Evolutionary conservation across 2,888 invertebrate genomes (phyloP).

Genomic region (Campoletis raptor): DNA sequence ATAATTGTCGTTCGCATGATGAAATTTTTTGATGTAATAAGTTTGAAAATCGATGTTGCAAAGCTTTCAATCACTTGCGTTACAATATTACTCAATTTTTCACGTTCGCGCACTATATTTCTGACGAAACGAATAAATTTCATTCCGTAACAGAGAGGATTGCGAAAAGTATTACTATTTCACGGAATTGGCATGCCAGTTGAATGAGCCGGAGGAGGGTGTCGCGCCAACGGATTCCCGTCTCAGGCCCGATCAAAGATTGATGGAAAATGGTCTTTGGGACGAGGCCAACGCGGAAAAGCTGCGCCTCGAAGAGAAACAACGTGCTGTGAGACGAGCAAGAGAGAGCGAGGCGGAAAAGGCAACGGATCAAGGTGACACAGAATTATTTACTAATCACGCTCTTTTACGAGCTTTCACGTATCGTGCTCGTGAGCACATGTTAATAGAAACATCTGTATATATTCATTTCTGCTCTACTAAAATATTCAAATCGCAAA

Average conservation of each 20-base stretch:
- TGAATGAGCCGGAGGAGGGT: constrained; percentile 97
- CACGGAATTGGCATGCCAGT: constrained; percentile 96
- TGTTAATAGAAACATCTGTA: neutral
- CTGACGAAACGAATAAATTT: neutral
- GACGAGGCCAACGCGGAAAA: constrained; percentile 96
- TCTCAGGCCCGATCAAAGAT: constrained; percentile 96
- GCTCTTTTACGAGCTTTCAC: neutral
- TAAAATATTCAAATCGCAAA: neutral
- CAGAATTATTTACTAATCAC: constrained; percentile 3
- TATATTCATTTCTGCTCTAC: too few relatives aligned
- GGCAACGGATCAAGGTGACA: constrained; percentile 87
- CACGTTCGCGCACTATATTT: neutral
- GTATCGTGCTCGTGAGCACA: neutral
- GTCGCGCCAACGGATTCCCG: constrained; percentile 98
- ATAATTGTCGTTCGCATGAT: neutral
- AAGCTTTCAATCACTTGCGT: neutral
- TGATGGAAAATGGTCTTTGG: constrained; percentile 98
- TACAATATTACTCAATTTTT: neutral
- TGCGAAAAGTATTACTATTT: constrained; percentile 95
- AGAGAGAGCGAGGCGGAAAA: constrained; percentile 93
- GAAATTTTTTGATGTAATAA: neutral
- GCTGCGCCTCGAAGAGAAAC: constrained; percentile 97
- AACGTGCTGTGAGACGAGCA: constrained; percentile 91
- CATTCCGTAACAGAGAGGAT: constrained; percentile 85
- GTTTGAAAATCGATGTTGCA: neutral